Evolutionary conservation across 1,140 invertebrate species (phyloP).

Genomic region (Parasteatoda tepidariorum): DNA sequence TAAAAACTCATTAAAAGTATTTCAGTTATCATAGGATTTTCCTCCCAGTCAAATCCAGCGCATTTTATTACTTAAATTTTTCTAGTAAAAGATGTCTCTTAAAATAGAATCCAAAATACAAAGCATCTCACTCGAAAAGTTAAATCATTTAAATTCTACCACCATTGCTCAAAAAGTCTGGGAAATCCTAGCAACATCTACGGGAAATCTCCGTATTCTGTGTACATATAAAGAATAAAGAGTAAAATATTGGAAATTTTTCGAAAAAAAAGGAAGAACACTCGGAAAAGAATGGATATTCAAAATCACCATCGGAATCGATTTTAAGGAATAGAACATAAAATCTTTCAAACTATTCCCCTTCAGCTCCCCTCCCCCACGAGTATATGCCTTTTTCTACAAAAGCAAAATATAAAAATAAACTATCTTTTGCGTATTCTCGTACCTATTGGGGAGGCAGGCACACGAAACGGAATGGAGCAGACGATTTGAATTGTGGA

Average conservation of each 20-base stretch:
- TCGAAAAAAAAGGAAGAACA: not conserved
- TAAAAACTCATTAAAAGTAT: too few species aligned
- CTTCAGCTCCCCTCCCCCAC: constrained; percentile 16
- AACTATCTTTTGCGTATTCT: constrained; percentile 41
- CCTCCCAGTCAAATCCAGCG: too few species aligned
- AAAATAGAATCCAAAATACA: too few species aligned
- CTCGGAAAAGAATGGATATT: constrained; percentile 40
- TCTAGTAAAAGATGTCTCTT: too few species aligned
- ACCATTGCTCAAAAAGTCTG: not conserved
- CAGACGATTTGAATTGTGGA: constrained; percentile 49
- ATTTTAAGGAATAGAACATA: constrained; percentile 44
- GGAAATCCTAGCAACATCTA: not conserved
- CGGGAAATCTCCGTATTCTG: not conserved
- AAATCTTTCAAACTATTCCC: constrained; percentile 22
- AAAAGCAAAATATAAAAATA: constrained; percentile 47
- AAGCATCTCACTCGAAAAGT: too few species aligned
- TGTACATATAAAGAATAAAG: not conserved
- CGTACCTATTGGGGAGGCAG: constrained; percentile 36
- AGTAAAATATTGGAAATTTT: constrained; percentile 10
- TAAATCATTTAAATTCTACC: not conserved
- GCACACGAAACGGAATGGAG: constrained; percentile 31
- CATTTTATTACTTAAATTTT: too few species aligned
- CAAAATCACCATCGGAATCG: constrained; percentile 45
- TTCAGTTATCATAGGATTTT: too few species aligned
- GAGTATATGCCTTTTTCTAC: constrained; percentile 31